phyloP scores from a whole-genome alignment of 92 coral and sea anemone genomes.

The Paragorgia papillata region DNA sequence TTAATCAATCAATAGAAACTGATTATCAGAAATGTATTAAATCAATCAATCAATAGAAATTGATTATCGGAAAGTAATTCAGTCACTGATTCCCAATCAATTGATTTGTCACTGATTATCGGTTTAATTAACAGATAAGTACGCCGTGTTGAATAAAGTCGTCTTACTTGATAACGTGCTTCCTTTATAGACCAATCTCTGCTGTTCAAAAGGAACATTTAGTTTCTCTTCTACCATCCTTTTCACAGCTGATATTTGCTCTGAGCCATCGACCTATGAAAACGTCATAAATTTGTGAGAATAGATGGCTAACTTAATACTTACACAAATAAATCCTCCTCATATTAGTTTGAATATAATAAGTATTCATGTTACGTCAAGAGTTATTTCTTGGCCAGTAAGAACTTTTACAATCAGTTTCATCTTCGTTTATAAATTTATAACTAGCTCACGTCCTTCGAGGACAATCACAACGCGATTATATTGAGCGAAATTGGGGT shows the following conservation, averaged over 20 bases:
- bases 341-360: background rate
- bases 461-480: too few relatives aligned
- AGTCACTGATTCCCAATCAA: too few relatives aligned
- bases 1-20: too few relatives aligned
- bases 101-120: too few relatives aligned
- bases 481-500: too few relatives aligned
- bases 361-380: slow-evolving; percentile 61
- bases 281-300: background rate
- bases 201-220: slow-evolving; percentile 63
- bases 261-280: slow-evolving; percentile 69
- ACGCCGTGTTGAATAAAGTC: background rate
- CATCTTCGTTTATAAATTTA: slow-evolving; percentile 42
- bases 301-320: too few relatives aligned
- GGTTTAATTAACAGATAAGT: background rate
- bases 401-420: slow-evolving; percentile 71
- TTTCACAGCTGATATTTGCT: slow-evolving; percentile 62
- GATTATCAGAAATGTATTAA: too few relatives aligned
- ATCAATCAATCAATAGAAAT: too few relatives aligned
- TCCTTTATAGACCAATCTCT: slow-evolving; percentile 79
- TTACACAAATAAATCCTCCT: too few relatives aligned
- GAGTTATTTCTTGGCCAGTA: slow-evolving; percentile 65
- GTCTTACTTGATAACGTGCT: slow-evolving; percentile 70
- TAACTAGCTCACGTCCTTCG: too few relatives aligned
- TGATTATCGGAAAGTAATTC: too few relatives aligned
- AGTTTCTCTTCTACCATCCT: slow-evolving; percentile 61